Evolutionary conservation across 1,140 invertebrate genomes (phyloP), one percentile per base, ranked within the genome.

Genomic region (Drosophila persimilis): DNA sequence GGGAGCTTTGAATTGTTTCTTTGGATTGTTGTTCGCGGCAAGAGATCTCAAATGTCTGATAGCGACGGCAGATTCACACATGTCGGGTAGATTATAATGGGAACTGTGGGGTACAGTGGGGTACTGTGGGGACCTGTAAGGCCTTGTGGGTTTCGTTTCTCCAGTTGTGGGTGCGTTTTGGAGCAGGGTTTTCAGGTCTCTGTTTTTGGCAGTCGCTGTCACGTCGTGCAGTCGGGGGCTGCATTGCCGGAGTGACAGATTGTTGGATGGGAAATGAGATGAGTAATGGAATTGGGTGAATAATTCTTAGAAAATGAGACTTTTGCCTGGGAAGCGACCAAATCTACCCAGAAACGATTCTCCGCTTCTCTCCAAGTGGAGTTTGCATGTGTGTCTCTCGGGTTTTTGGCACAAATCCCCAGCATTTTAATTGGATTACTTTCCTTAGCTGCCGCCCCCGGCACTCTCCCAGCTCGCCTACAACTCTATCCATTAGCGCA

Each of bases 71-170:
- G 71, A 86, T 86, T 86, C 81, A 86, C 81, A 86, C 83, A 86
- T 86, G 81, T 88, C 81, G 86, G 80, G 58, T 53, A 69, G 81
- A 86, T 86, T 86, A 86, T 86, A 86, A 77, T 81, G 81, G 70
- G 78, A 80, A 78, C 65, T 64, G 77, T 9, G 31, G 31, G 8
- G 31, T 0, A 2, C 8, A 9, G 67, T 85, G 86, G 58, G 51
- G 67, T 67, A 58, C 74, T 31, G 31, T 31, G 31, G 31, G 31
- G 24, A 26, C 24, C 60, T 31, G 53, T 64, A 56, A 58, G 63
- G 63, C 61, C 60, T 41, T 52, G 64, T 52, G 52, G 57, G 48
- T 26, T 26, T 26, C 24, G 24, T 64, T 60, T 55, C 65, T 20
- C 51, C 47, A 26, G 44, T 57, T 31, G 66, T 70, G 66, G 66